A percentile compares a stretch with the other conserved stretches of the same genome.
Conservation (phyloP, 2,113 vertebrate genomes). For the Pseudopodoces humilis region DNA sequence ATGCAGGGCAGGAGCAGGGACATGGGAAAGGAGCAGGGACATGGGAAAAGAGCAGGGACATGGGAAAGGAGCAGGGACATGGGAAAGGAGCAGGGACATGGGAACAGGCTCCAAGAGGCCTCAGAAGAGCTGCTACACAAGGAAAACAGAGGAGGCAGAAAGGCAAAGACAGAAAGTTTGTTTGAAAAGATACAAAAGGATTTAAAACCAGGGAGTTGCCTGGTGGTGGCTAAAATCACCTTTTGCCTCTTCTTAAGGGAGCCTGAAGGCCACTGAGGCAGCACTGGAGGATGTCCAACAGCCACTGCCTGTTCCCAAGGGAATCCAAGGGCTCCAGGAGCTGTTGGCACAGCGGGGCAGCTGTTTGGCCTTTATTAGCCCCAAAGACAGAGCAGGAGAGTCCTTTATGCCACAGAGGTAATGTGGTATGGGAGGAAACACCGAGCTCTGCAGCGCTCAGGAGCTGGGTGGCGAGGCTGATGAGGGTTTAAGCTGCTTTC, state of each 20-base stretch:
- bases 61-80: neutral
- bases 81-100: neutral
- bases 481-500: neutral
- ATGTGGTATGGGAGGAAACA: fast-evolving
- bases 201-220: neutral
- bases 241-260: neutral
- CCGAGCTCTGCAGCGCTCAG: fast-evolving
- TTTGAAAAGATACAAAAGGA: neutral
- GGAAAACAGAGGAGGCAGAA: neutral
- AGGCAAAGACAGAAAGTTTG: neutral
- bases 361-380: neutral
- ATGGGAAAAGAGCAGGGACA: too few species aligned
- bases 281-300: neutral
- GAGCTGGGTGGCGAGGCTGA: neutral
- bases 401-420: neutral
- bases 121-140: neutral
- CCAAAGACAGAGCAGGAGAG: neutral
- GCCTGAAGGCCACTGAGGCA: fast-evolving
- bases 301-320: neutral
- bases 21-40: neutral
- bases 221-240: neutral
- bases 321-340: neutral
- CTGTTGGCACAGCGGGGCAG: neutral
- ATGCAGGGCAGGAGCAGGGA: neutral
- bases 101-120: neutral